These are phyloP conservation scores for Motacilla tschutschensis DNA, from an alignment of 2,113 vertebrate genomes.

Conservation along the genomic window DNA sequence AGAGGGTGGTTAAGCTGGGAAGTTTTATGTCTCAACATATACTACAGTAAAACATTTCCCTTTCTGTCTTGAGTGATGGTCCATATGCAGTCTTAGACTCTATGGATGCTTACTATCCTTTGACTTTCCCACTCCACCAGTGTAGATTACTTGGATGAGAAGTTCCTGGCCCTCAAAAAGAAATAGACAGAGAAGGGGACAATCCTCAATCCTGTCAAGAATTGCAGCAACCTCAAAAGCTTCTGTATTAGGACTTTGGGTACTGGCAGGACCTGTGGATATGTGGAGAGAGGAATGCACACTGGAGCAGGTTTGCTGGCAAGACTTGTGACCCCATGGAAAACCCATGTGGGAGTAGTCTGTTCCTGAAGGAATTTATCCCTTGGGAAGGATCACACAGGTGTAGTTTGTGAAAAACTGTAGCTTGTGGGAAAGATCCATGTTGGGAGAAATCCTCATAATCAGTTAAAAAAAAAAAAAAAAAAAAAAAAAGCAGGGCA, in stretches of 20 bases:
- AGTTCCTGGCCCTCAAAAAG: not conserved
- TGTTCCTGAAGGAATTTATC: not conserved
- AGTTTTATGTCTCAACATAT: not conserved
- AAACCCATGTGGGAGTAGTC: not conserved
- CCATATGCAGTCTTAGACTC: not conserved
- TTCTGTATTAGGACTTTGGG: not conserved
- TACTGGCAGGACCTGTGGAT: not conserved
- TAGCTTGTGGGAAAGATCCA: rapidly evolving
- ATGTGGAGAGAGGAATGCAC: not conserved
- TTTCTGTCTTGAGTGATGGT: not conserved
- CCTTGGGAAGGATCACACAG: not conserved
- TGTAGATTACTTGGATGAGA: not conserved
- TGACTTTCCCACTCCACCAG: not conserved
- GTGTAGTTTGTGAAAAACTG: not conserved
- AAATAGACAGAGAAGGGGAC: not conserved
- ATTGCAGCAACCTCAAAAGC: not conserved
- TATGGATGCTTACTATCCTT: not conserved
- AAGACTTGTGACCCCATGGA: not conserved
- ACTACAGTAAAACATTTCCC: not conserved
- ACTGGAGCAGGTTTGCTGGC: not conserved
- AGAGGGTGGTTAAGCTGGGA: not conserved
- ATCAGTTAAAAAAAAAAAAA: not conserved
- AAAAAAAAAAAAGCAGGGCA: too few relatives aligned
- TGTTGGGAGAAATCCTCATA: not conserved
- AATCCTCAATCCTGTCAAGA: not conserved